These are phyloP conservation scores for Platalea minor DNA, from an alignment of 2,797 vertebrate species.

Conservation along the genomic window DNA sequence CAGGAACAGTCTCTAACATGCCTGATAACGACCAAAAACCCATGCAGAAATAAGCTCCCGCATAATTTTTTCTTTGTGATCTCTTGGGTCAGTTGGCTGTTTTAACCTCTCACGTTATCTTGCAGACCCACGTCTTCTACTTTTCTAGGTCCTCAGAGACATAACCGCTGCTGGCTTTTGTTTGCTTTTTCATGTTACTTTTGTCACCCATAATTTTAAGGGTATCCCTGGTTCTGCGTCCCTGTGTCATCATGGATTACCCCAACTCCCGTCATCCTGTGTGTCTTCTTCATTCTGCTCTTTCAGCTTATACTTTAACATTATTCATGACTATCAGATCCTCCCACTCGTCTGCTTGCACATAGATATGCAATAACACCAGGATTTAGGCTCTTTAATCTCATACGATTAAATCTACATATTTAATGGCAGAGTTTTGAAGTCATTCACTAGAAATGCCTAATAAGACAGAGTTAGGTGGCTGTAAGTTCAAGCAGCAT, in stretches of 20 bases:
- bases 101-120: neutral
- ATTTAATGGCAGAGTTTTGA: neutral
- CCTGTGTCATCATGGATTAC: neutral
- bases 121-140: neutral
- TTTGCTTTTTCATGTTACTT: neutral
- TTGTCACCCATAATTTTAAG: neutral
- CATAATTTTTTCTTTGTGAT: neutral
- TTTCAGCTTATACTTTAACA: neutral
- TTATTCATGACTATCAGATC: neutral
- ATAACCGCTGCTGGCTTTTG: neutral
- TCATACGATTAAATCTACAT: neutral
- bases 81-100: neutral
- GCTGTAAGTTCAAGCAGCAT: neutral
- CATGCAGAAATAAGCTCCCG: neutral
- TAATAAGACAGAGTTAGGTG: neutral
- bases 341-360: neutral
- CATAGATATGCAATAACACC: neutral
- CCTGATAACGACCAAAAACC: neutral
- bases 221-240: neutral
- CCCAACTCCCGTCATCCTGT: neutral
- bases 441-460: neutral
- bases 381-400: neutral
- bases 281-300: neutral
- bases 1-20: neutral
- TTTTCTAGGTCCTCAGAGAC: neutral